These are phyloP conservation scores for Drosophila ercepeae DNA, from an alignment of 1,140 invertebrate genomes.

Conservation along the genomic window DNA sequence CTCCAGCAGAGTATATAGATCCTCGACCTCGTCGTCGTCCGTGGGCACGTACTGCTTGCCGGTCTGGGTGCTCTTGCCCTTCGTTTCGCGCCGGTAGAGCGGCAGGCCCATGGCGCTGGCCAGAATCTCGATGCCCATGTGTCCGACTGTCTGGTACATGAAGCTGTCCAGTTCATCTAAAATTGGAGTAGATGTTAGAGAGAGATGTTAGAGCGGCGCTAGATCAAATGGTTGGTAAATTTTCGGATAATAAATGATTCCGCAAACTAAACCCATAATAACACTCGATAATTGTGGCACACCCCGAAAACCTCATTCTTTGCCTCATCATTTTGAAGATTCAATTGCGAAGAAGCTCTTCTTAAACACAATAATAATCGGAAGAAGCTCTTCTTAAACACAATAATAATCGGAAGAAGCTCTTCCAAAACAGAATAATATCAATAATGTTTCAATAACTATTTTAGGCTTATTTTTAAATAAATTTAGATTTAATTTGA, in stretches of 20 bases:
- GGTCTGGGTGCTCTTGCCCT: constrained; percentile 91
- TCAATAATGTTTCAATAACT: no score
- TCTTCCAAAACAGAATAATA: no score
- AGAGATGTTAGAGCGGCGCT: no score
- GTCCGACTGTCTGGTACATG: constrained; percentile 99
- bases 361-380: no score
- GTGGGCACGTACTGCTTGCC: constrained; percentile 93
- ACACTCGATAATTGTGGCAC: neutral
- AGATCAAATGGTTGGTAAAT: constrained; percentile 12
- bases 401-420: no score
- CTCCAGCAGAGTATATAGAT: constrained; percentile 94
- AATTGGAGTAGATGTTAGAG: neutral
- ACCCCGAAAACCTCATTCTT: neutral
- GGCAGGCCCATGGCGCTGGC: constrained; percentile 97
- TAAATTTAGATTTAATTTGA: no score
- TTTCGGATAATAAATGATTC: constrained; percentile 24
- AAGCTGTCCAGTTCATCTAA: constrained; percentile 98
- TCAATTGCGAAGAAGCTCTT: no score
- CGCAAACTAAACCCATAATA: constrained; percentile 16
- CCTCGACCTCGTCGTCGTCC: constrained; percentile 99
- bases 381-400: no score
- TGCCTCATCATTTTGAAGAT: neutral
- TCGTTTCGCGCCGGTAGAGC: constrained; percentile 93
- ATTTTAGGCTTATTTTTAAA: no score
- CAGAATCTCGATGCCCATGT: constrained; percentile 95